Evolutionary conservation across 2,113 vertebrate genomes (phyloP), one percentile per base, ranked within the genome.

Genomic region (Dunckerocampus dactyliophorus): DNA sequence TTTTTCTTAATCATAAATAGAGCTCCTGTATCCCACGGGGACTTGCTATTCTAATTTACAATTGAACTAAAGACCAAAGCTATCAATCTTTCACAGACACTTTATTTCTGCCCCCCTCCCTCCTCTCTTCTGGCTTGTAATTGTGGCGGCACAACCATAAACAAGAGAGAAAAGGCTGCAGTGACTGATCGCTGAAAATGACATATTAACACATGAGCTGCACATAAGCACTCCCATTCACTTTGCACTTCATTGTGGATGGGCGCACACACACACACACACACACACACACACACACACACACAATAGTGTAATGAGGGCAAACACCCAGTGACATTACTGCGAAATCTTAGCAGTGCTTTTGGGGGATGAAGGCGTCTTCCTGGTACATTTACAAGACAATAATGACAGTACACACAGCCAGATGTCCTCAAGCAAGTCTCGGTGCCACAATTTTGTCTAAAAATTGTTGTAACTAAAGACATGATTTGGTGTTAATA

Each of bases 1-100:
- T 95, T 95, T 95, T 96, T 95, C 94, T 94, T 95, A 98, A 98
- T 97, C 94, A 97, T 95, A 97, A 95, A 95, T 95, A 93, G 92
- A 92, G 93, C 91, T 90, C 90, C 86, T 92, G 92, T 92, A 91
- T 95, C 93, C 93, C 93, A 89, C 88, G 92, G 95, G 92, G 93
- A 92, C 89, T 91, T 92, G 92, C 91, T 82, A 92, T 96, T 95
- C 93, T 95, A 95, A 98, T 98, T 98, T 96, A 96, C 94, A 95
- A 95, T 93, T 97, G 94, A 98, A 97, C 94, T 94, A 90, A 92
- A 93, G 94, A 97, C 94, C 94, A 94, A 93, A 94, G 92, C 94
- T 94, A 98, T 97, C 95, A 94, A 98, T 98, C 95, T 95, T 92
- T 91, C 88, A 91, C 87, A 93, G 92, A 87, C 91, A 93, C 91